Conservation (phyloP, 2,797 vertebrate species). For the Spinibarbus caldwelli region DNA sequence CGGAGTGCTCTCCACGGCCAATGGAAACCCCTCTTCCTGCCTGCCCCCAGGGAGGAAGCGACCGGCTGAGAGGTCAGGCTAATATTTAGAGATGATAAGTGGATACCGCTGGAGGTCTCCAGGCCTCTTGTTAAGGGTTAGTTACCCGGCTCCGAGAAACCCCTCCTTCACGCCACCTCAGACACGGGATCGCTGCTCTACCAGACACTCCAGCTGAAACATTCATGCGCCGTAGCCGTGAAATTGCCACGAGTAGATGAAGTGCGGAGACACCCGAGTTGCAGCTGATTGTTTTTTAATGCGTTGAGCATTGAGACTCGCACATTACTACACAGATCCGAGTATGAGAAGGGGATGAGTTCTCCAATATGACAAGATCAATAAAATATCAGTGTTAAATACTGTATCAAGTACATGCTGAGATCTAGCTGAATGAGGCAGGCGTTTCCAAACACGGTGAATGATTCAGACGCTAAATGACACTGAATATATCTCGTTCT, state of each 20-base stretch:
- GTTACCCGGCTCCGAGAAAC: conserved; percentile 28
- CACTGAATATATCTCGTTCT: conserved; percentile 9
- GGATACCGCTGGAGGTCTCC: conserved; percentile 52
- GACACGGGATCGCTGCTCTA: conserved; percentile 24
- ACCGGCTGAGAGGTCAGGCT: conserved; percentile 55
- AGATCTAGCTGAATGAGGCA: conserved; percentile 32
- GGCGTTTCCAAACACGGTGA: conserved; percentile 28
- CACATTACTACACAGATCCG: conserved; percentile 47
- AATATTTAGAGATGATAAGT: conserved; percentile 62
- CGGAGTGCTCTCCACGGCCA: conserved; percentile 51
- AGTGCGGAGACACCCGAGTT: conserved; percentile 46
- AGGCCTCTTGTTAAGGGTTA: conserved; percentile 51
- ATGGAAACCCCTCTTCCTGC: conserved; percentile 46
- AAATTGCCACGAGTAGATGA: conserved; percentile 53
- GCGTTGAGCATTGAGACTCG: conserved; percentile 49
- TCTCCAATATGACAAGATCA: conserved; percentile 52
- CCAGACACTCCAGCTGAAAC: conserved; percentile 51
- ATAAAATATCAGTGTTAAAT: conserved; percentile 59
- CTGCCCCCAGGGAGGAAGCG: conserved; percentile 44
- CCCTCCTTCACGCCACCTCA: conserved; percentile 35
- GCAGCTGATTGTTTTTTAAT: conserved; percentile 62
- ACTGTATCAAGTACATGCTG: conserved; percentile 28
- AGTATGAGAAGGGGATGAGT: conserved; percentile 41
- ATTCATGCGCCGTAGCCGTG: conserved; percentile 53
- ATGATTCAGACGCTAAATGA: conserved; percentile 38